phyloP scores from a whole-genome alignment of 2,113 vertebrate species.

The Cranoglanis bouderius region DNA sequence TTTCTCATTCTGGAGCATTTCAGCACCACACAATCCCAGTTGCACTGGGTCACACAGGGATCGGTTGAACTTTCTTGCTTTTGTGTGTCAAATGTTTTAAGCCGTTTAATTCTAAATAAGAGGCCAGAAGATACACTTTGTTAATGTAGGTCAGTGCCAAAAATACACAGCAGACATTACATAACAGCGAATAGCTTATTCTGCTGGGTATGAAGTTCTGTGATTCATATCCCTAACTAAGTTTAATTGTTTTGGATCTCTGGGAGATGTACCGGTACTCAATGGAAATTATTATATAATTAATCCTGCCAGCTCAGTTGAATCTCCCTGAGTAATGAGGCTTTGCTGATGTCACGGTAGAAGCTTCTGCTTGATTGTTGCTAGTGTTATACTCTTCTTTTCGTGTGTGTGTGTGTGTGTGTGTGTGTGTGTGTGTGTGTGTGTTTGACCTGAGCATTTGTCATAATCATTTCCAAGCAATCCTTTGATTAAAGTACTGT shows the following conservation, averaged over 20 bases:
- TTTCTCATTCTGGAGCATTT: neutral
- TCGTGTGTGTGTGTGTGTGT: neutral
- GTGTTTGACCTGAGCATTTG: neutral
- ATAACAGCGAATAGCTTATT: neutral
- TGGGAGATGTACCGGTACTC: slow-evolving; percentile 7
- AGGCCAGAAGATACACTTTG: neutral
- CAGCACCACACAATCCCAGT: neutral
- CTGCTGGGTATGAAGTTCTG: slow-evolving; percentile 4
- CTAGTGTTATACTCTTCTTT: neutral
- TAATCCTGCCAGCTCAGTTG: neutral
- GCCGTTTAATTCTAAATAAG: neutral
- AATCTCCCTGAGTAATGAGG: neutral
- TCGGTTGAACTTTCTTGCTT: neutral
- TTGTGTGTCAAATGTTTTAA: slow-evolving; percentile 9
- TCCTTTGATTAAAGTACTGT: neutral
- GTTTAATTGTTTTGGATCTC: slow-evolving; percentile 40
- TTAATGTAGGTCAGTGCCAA: slow-evolving; percentile 21
- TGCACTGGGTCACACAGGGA: neutral
- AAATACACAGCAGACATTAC: slow-evolving; percentile 10
- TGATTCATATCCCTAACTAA: slow-evolving; percentile 13
- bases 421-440: too few relatives aligned
- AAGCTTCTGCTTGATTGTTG: neutral
- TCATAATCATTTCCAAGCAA: neutral
- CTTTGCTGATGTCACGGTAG: neutral
- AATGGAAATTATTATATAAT: slow-evolving; percentile 23